Percentiles rank a stretch among this genome's conserved stretches.
Conservation (phyloP, 1,140 invertebrate species). For the Patella vulgata region DNA sequence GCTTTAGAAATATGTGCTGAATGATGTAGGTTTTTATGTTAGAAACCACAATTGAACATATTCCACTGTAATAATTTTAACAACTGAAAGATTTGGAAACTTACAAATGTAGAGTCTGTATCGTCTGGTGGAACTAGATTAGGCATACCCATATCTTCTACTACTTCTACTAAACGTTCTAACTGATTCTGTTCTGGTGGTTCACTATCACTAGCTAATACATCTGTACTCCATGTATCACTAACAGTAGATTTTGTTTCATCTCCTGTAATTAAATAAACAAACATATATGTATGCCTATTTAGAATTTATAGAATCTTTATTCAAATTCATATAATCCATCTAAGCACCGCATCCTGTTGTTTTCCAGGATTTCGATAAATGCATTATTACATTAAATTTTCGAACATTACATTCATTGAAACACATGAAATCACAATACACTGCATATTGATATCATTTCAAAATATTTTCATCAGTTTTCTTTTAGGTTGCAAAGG, state of each 20-base stretch:
- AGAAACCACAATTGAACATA: too few relatives aligned
- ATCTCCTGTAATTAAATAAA: constrained; percentile 71
- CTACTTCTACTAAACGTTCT: constrained; percentile 61
- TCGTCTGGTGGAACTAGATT: too few relatives aligned
- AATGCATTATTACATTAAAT: too few relatives aligned
- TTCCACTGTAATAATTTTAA: too few relatives aligned
- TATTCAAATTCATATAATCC: neutral
- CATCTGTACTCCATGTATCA: constrained; percentile 98
- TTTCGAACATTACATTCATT: too few relatives aligned
- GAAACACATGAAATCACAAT: neutral
- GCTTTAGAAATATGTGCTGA: too few relatives aligned
- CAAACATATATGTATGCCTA: neutral
- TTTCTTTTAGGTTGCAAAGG: neutral
- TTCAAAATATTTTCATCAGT: neutral
- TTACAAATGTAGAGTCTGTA: too few relatives aligned
- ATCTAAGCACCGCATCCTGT: too few relatives aligned
- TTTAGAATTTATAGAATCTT: neutral
- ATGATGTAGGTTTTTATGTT: too few relatives aligned
- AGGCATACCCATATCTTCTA: constrained; percentile 53
- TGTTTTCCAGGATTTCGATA: too few relatives aligned
- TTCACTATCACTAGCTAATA: constrained; percentile 93
- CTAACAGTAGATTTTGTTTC: constrained; percentile 95
- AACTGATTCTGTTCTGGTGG: constrained; percentile 62
- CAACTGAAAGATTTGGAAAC: too few relatives aligned
- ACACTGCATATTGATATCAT: neutral